These are phyloP conservation scores for Spizaetus ornatus DNA, from an alignment of 2,113 vertebrate genomes.

Conservation along the genomic window DNA sequence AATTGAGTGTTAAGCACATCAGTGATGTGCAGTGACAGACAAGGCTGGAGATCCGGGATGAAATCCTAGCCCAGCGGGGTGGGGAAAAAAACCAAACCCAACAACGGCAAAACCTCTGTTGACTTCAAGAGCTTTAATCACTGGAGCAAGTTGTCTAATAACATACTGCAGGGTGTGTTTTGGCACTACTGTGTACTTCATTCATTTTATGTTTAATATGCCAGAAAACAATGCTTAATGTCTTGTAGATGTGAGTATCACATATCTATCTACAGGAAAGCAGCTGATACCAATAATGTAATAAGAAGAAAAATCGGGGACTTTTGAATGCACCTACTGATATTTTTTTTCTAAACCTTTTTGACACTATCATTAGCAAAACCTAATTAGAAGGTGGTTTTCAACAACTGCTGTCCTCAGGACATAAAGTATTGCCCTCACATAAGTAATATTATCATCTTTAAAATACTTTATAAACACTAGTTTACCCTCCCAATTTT, in stretches of 20 bases:
- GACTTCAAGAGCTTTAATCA: background rate
- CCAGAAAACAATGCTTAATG: background rate
- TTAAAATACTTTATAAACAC: slow-evolving; percentile 40
- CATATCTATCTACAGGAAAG: background rate
- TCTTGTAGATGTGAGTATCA: background rate
- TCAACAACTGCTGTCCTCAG: background rate
- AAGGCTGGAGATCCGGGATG: background rate
- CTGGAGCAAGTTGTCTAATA: background rate
- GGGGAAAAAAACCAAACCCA: background rate
- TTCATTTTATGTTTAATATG: background rate
- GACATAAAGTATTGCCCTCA: background rate
- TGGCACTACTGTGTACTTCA: background rate
- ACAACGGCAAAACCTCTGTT: background rate
- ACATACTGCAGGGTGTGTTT: background rate
- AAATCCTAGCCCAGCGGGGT: background rate
- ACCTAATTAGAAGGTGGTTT: slow-evolving; percentile 31
- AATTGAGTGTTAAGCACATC: background rate
- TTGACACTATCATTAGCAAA: background rate
- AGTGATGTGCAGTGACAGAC: background rate
- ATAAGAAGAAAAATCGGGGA: background rate
- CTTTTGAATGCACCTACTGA: background rate
- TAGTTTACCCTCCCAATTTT: slow-evolving; percentile 19
- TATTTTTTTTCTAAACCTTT: background rate
- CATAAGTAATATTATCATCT: background rate
- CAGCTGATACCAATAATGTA: background rate